Evolutionary conservation across 2,888 invertebrate genomes (phyloP), one percentile per base, ranked within the genome.

Genomic region (Fragum fragum): DNA sequence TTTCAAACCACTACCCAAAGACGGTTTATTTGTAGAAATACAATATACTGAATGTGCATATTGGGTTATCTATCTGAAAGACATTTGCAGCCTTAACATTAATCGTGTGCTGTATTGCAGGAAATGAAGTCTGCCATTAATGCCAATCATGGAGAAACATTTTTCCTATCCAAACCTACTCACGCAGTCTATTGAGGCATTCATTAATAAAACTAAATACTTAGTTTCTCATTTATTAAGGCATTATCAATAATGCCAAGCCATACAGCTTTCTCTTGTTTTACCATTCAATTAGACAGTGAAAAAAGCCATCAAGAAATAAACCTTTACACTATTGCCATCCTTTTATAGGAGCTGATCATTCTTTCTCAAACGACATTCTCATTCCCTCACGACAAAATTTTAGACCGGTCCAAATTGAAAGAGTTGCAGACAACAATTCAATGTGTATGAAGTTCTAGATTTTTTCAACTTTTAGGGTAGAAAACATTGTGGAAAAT

Each of bases 201-300:
- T 76, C 74, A 81, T 81, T 77, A 81, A 63, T 55, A 55, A 70
- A 63, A 72, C 63, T 69, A 73, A 74, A 71, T 74, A 77, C 76
- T 81, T 81, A 77, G 77, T 74, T 71, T 59, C 76, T 74, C 73
- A 61, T 77, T 71, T 73, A 76, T 73, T 55, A 59, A n/a, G 53
- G 63, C 71, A 70, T 55, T 69, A 81, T 76, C 76, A 76, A 81
- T 81, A 72, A 76, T 73, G 73, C 76, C 71, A 76, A 73, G 66
- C 55, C 57, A 23, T 23, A 71, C 21, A 57, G 21, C 23, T n/a
- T 66, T 66, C 42, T 36, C 39, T 66, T 66, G 66, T 66, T 66
- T 66, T 42, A 66, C 66, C 39, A 42, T 42, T 66, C 42, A 66
- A 66, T 61, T 61, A 61, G 32, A 9, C 29, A 18, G 5, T 28